Percentiles rank a stretch among this genome's conserved stretches.
These are phyloP conservation scores for Leptogaster cylindrica DNA, from an alignment of 2,888 invertebrate species.

Conservation along the genomic window DNA sequence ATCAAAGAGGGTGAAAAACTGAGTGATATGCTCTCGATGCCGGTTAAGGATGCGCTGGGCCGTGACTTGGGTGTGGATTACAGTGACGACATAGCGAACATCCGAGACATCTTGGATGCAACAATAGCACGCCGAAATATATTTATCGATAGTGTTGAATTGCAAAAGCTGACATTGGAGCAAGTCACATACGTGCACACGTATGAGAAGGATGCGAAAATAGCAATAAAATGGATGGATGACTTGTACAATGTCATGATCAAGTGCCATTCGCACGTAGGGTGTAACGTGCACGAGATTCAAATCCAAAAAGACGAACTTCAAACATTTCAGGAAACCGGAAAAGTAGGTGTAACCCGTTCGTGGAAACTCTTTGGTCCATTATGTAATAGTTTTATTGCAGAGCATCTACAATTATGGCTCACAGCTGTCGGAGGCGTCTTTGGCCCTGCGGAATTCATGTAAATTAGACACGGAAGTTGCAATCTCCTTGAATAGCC, in stretches of 20 bases:
- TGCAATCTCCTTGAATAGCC: conserved; percentile 66
- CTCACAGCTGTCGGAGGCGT: conserved; percentile 76
- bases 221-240: conserved; percentile 78
- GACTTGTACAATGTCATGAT: conserved; percentile 76
- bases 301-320: conserved; percentile 77
- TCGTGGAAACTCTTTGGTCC: background rate
- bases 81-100: conserved; percentile 73
- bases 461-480: conserved; percentile 69
- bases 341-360: conserved; percentile 66
- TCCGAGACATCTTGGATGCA: conserved; percentile 73
- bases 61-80: conserved; percentile 74
- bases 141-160: conserved; percentile 75
- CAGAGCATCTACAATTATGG: conserved; percentile 84
- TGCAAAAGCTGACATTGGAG: conserved; percentile 78
- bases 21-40: conserved; percentile 77
- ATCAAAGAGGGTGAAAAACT: conserved; percentile 78
- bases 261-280: conserved; percentile 73
- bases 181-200: conserved; percentile 77
- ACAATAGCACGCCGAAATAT: conserved; percentile 74
- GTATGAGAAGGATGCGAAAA: conserved; percentile 77
- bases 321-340: conserved; percentile 78
- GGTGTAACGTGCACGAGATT: conserved; percentile 75
- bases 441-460: conserved; percentile 74
- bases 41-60: conserved; percentile 78
- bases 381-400: conserved; percentile 39